Conservation (phyloP, 2,888 invertebrate genomes). For the Pharmacophagus antenor region DNA sequence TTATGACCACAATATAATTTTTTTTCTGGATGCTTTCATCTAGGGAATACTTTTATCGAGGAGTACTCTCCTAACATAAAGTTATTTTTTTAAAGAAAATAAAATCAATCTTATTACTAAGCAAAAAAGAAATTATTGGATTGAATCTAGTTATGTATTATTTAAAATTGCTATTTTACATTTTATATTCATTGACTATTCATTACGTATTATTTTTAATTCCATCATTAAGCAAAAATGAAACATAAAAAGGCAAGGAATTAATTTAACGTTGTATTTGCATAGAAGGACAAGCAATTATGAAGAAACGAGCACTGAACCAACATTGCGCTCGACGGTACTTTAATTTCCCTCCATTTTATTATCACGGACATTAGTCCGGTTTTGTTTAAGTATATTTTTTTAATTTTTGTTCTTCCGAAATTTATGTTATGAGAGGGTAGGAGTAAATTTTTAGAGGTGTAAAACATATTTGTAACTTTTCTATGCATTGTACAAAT, state of each 20-base stretch:
- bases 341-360: conserved; percentile 55
- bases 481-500: too few species aligned
- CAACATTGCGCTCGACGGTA: conserved; percentile 32
- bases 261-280: conserved; percentile 63
- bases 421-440: background rate
- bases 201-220: background rate
- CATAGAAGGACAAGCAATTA: conserved; percentile 53
- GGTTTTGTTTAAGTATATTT: conserved; percentile 24
- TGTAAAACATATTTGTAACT: too few species aligned
- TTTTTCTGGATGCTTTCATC: too few species aligned
- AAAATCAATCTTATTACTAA: background rate
- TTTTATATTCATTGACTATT: background rate
- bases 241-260: conserved; percentile 49
- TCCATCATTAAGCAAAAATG: conserved; percentile 36
- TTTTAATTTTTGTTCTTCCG: background rate
- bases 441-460: too few species aligned
- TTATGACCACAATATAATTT: too few species aligned
- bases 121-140: background rate
- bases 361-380: conserved; percentile 49
- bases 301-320: conserved; percentile 46
- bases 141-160: background rate
- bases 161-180: background rate
- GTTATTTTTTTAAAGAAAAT: background rate
- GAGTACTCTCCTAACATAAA: too few species aligned
- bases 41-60: too few species aligned